Evolutionary conservation across 2,888 invertebrate genomes (phyloP).

Genomic region (Nineta flava): DNA sequence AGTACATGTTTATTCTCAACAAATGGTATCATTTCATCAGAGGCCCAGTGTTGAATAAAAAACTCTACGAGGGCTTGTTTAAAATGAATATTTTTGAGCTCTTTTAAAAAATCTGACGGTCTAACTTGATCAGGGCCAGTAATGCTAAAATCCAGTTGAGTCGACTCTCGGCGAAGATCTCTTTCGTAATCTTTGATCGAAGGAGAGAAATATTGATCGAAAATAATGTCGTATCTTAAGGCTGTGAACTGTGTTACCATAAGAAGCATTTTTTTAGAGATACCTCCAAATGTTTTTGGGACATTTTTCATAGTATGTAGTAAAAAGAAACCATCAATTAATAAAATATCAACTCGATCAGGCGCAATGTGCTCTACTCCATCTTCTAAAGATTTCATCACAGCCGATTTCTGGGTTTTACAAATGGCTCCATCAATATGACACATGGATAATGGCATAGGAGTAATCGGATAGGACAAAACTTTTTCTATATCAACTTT

Average conservation of each 20-base stretch:
- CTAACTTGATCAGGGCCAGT: slow-evolving; percentile 16
- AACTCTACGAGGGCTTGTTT: slow-evolving; percentile 17
- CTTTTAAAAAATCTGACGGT: slow-evolving; percentile 15
- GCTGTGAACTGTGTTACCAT: slow-evolving; percentile 13
- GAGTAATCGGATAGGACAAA: slow-evolving; percentile 17
- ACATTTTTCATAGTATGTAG: slow-evolving; percentile 18
- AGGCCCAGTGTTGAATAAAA: slow-evolving; percentile 15
- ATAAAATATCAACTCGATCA: slow-evolving; percentile 13
- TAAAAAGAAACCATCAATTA: slow-evolving; percentile 21
- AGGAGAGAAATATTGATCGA: neutral
- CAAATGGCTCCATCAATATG: slow-evolving; percentile 16
- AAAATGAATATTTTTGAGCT: slow-evolving; percentile 15
- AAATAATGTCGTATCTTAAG: slow-evolving; percentile 12
- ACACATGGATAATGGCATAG: slow-evolving; percentile 18
- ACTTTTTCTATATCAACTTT: slow-evolving; percentile 13
- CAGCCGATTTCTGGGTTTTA: slow-evolving; percentile 17
- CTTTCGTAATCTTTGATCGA: slow-evolving; percentile 12
- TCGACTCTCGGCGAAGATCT: slow-evolving; percentile 11
- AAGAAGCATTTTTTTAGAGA: slow-evolving; percentile 17
- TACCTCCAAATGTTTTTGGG: slow-evolving; percentile 17
- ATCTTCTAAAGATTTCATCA: slow-evolving; percentile 14
- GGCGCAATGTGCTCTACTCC: slow-evolving; percentile 10
- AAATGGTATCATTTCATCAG: slow-evolving; percentile 10
- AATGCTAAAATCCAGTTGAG: slow-evolving; percentile 14
- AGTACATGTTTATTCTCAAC: slow-evolving; percentile 10